Conservation (phyloP, 2,797 vertebrate genomes). For the Periparus ater region DNA sequence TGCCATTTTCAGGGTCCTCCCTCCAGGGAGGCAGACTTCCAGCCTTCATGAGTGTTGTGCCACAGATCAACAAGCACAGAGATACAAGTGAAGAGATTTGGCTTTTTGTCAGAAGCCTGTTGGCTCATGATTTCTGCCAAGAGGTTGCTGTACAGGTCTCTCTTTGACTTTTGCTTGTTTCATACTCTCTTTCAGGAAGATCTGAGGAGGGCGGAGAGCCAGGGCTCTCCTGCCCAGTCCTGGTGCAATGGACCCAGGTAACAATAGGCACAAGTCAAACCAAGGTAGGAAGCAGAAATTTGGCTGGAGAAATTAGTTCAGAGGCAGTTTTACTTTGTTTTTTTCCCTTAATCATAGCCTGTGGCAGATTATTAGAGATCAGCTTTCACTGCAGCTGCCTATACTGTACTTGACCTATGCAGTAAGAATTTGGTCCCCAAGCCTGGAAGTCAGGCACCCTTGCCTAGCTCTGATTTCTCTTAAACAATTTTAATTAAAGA, state of each 20-base stretch:
- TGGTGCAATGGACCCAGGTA: background rate
- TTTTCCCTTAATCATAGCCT: background rate
- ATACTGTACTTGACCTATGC: background rate
- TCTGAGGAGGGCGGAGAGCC: background rate
- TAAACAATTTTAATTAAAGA: slow-evolving; percentile 59
- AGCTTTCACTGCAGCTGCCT: slow-evolving; percentile 35
- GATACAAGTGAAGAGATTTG: background rate
- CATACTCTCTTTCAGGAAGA: background rate
- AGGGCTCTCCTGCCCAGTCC: background rate
- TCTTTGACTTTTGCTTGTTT: background rate
- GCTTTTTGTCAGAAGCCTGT: background rate
- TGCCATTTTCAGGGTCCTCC: background rate
- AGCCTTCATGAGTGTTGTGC: background rate
- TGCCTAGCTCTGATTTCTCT: slow-evolving; percentile 21
- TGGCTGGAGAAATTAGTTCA: background rate
- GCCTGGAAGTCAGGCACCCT: slow-evolving; percentile 1
- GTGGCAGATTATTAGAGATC: background rate
- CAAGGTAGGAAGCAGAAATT: background rate
- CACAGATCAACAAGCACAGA: background rate
- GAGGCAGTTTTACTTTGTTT: background rate
- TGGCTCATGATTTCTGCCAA: background rate
- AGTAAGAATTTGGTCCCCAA: background rate
- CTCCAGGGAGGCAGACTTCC: background rate
- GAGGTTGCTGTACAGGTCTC: background rate
- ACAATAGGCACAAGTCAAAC: background rate